Percentiles rank a stretch among this genome's conserved stretches.
These are phyloP conservation scores for Drosophila nasuta DNA, from an alignment of 1,140 invertebrate species.

Conservation along the genomic window DNA sequence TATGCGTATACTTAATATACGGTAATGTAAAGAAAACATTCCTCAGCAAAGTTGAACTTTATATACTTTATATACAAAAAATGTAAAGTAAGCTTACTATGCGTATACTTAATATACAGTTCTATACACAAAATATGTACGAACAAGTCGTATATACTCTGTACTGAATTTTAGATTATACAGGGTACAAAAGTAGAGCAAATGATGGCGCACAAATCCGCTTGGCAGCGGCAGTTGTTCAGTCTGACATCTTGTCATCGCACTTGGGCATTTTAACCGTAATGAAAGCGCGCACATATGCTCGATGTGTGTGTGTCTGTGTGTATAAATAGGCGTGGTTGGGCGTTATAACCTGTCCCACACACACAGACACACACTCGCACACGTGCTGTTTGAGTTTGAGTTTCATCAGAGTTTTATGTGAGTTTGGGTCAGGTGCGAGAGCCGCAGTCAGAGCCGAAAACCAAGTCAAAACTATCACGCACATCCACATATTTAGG, in stretches of 20 bases:
- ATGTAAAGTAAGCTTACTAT: too few species aligned
- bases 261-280: constrained; percentile 42
- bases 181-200: constrained; percentile 16
- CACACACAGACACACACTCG: constrained; percentile 17
- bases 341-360: constrained; percentile 10
- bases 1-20: too few species aligned
- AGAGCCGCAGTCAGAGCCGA: constrained; percentile 3
- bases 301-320: constrained; percentile 24
- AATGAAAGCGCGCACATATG: constrained; percentile 69
- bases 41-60: too few species aligned
- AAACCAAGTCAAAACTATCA: constrained; percentile 70
- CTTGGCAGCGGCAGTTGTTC: constrained; percentile 35
- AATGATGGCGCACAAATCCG: constrained; percentile 7
- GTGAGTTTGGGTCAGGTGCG: constrained; percentile 68
- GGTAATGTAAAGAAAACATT: too few species aligned
- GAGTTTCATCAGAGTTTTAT: constrained; percentile 51
- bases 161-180: rapidly evolving
- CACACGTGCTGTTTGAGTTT: constrained; percentile 22
- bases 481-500: constrained; percentile 78
- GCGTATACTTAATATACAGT: too few species aligned
- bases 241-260: constrained; percentile 42
- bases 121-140: too few species aligned
- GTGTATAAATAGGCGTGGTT: constrained; percentile 19
- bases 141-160: neutral
- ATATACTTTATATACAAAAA: neutral